Base-by-base conservation (phyloP, 2,797 vertebrate genomes). In the Prunella strophiata region DNA sequence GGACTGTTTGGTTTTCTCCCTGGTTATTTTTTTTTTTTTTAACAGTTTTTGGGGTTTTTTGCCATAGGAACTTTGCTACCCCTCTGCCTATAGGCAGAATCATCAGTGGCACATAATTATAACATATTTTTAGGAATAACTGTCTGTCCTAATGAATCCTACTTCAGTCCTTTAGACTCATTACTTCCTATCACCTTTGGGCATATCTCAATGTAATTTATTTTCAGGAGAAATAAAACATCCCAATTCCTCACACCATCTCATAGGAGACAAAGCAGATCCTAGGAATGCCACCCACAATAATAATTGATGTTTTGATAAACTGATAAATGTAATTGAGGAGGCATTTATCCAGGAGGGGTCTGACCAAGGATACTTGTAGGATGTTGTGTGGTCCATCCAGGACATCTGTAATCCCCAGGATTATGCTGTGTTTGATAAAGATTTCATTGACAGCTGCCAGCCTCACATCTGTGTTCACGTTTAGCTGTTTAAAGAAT, bases 381-480 rank as follows among this genome's bases (percentile, higher is more conserved):
- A 98, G 97, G 74, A 96, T 75, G 10, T 57, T 97, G 85, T 85
- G 97, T 65, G 96, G 95, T 23, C 97, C 97, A 0, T 98, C 80
- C 52, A 97, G 94, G 3, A 87, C 91, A 51, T 98, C 96, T 6
- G 98, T 98, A 78, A 98, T 93, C 8, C 98, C 98, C 85, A 98
- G 91, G 42, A 98, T 96, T 61, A 98, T 90, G 19, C 82, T 70
- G 30, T 98, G 95, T 25, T 96, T 87, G 96, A 98, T 96, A 21
- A 98, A 97, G 57, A 96, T 93, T 95, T 98, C 96, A 1, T 98
- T 98, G 91, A 97, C 97, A 23, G 97, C 98, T 6, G 97, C 92
- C 94, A 98, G 93, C 76, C 98, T 97, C 32, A 98, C 88, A 21
- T 98, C 98, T 2, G 98, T 98, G 78, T 98, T 98, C 87, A 96